These are phyloP conservation scores for Rhimphoctona megacephalus DNA, from an alignment of 2,888 invertebrate species.

Conservation along the genomic window DNA sequence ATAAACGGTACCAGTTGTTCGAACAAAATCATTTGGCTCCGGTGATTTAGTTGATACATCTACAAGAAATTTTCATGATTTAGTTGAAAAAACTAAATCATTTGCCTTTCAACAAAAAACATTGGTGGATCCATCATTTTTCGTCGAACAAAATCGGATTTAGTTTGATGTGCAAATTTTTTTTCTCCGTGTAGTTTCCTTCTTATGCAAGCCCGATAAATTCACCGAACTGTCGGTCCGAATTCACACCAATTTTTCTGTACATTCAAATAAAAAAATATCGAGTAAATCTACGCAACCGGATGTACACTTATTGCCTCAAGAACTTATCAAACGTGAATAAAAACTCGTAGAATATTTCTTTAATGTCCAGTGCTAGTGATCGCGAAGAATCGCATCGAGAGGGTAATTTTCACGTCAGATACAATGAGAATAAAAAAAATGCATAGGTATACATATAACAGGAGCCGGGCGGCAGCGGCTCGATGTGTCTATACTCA, in stretches of 20 bases:
- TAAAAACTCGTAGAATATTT: conserved; percentile 46
- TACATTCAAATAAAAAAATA: background rate
- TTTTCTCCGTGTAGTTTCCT: too few species aligned
- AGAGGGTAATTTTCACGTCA: conserved; percentile 66
- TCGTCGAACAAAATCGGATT: too few species aligned
- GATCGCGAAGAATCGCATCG: conserved; percentile 39
- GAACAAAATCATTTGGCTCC: too few species aligned
- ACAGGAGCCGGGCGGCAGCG: background rate
- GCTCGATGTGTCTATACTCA: conserved; percentile 19
- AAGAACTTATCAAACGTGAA: conserved; percentile 23
- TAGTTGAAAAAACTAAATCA: too few species aligned
- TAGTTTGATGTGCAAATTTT: too few species aligned
- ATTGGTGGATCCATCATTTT: too few species aligned
- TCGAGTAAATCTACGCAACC: conserved; percentile 21
- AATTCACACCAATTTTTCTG: background rate
- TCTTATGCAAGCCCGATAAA: too few species aligned
- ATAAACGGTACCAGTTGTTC: too few species aligned
- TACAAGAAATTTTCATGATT: too few species aligned
- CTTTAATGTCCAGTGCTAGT: conserved; percentile 38
- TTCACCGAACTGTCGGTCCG: background rate
- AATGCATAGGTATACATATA: conserved; percentile 16
- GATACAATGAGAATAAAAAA: conserved; percentile 51
- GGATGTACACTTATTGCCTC: conserved; percentile 33
- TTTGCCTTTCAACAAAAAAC: too few species aligned
- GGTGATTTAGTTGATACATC: too few species aligned